Percentiles rank a stretch among this genome's conserved stretches.
Conservation (phyloP, 2,797 vertebrate genomes). For the Melanotaenia maccullochi region DNA sequence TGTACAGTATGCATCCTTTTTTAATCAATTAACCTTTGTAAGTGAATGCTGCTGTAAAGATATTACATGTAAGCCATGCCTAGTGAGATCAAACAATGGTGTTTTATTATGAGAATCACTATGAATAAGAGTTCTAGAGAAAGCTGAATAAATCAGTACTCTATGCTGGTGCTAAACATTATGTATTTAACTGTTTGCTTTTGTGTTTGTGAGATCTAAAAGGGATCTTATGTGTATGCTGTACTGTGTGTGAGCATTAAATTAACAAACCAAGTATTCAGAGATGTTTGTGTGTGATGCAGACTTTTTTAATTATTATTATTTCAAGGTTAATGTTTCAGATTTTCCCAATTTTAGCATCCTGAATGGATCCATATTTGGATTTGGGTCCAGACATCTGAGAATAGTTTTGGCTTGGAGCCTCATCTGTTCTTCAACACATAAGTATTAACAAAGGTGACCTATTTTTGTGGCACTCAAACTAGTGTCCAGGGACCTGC, state of each 20-base stretch:
- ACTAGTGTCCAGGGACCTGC: slow-evolving; percentile 26
- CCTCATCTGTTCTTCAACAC: slow-evolving; percentile 41
- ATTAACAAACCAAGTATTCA: slow-evolving; percentile 65
- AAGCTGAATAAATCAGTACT: slow-evolving; percentile 73
- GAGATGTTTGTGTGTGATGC: slow-evolving; percentile 19
- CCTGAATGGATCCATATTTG: slow-evolving; percentile 40
- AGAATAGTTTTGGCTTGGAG: slow-evolving; percentile 42
- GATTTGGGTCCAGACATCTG: slow-evolving; percentile 44
- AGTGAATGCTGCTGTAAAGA: slow-evolving; percentile 83
- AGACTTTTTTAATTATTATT: neutral
- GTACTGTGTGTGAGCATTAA: slow-evolving; percentile 84
- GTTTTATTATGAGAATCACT: slow-evolving; percentile 73
- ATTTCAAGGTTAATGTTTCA: neutral
- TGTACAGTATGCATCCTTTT: slow-evolving; percentile 77
- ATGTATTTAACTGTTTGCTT: slow-evolving; percentile 83
- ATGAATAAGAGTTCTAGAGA: slow-evolving; percentile 66
- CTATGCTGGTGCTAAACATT: slow-evolving; percentile 83
- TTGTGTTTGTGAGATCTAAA: slow-evolving; percentile 84
- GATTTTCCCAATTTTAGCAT: neutral
- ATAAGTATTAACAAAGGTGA: slow-evolving; percentile 53
- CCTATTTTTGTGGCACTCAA: slow-evolving; percentile 52
- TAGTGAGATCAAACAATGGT: slow-evolving; percentile 70
- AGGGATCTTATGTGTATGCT: slow-evolving; percentile 72
- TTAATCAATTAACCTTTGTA: slow-evolving; percentile 76
- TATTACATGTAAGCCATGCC: slow-evolving; percentile 75